Evolutionary conservation across 2,113 vertebrate genomes (phyloP).

Genomic region (Accipiter cooperii): DNA sequence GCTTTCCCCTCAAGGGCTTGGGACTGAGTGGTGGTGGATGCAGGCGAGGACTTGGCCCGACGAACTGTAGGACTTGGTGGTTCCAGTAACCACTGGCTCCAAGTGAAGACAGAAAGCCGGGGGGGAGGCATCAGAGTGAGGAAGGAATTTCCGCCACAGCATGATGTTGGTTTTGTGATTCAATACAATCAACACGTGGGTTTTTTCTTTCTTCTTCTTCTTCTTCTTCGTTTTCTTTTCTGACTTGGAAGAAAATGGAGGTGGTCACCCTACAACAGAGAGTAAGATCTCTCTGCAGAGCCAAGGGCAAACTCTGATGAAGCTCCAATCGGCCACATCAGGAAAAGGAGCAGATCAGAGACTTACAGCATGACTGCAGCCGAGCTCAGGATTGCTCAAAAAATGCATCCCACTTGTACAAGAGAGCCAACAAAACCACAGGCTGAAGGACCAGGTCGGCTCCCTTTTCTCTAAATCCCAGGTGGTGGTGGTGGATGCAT

Average conservation of each 20-base stretch:
- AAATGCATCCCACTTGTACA: not conserved
- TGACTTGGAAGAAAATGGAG: not conserved
- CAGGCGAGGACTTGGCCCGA: not conserved
- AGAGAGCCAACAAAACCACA: fast-evolving
- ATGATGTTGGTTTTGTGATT: not conserved
- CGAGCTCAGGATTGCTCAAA: not conserved
- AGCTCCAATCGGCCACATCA: not conserved
- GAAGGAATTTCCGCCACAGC: constrained; percentile 47
- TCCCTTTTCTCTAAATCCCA: not conserved
- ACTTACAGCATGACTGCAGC: not conserved
- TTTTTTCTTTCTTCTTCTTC: not conserved
- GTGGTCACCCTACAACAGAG: not conserved
- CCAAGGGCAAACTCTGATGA: fast-evolving
- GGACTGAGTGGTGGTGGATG: not conserved
- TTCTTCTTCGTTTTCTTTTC: not conserved
- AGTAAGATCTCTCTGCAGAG: not conserved
- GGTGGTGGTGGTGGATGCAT: not conserved
- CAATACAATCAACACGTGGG: not conserved
- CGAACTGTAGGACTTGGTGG: not conserved
- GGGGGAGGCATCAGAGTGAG: not conserved
- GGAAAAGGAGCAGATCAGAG: not conserved
- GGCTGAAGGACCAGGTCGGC: not conserved
- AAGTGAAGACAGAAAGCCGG: not conserved
- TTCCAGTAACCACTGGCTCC: constrained; percentile 40
- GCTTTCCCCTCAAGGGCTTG: not conserved